Evolutionary conservation across 2,797 vertebrate species (phyloP).

Genomic region (Diplodus puntazzo): DNA sequence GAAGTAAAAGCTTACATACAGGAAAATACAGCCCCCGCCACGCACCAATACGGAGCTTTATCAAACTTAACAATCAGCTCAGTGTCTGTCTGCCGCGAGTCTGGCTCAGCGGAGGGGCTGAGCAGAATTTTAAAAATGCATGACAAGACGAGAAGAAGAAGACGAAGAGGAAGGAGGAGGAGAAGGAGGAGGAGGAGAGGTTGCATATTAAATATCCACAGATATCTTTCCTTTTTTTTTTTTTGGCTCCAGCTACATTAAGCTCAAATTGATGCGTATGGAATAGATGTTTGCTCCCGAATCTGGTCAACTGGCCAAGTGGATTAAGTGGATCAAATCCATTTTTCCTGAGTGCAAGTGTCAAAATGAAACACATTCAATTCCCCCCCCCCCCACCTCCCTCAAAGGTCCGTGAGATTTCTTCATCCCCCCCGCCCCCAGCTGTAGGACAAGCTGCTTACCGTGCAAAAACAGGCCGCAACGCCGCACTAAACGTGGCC

Average conservation of each 20-base stretch:
- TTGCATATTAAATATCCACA: slow-evolving; percentile 63
- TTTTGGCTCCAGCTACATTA: slow-evolving; percentile 53
- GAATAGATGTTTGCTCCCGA: slow-evolving; percentile 66
- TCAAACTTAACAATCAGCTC: slow-evolving; percentile 76
- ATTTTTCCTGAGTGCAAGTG: slow-evolving; percentile 79
- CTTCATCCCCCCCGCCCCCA: slow-evolving; percentile 23
- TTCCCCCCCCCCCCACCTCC: slow-evolving; percentile 50
- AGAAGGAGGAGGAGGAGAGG: slow-evolving; percentile 30
- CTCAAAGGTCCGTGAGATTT: slow-evolving; percentile 56
- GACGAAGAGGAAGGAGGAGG: slow-evolving; percentile 21
- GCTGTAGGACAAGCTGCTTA: slow-evolving; percentile 77
- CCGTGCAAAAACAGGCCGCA: slow-evolving; percentile 72
- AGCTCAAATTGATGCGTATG: slow-evolving; percentile 60
- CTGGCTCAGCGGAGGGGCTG: slow-evolving; percentile 64
- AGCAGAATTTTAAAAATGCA: slow-evolving; percentile 77
- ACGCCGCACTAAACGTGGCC: slow-evolving; percentile 61
- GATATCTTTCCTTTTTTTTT: neutral
- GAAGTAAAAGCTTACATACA: slow-evolving; percentile 66
- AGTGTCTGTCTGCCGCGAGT: slow-evolving; percentile 68
- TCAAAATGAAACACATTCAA: slow-evolving; percentile 78
- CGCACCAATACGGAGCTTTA: slow-evolving; percentile 61
- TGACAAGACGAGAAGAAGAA: slow-evolving; percentile 47
- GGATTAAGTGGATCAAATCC: slow-evolving; percentile 71
- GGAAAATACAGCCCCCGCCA: slow-evolving; percentile 51
- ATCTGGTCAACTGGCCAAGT: slow-evolving; percentile 69